These are phyloP conservation scores for Sesia apiformis DNA, from an alignment of 2,888 invertebrate species.

Conservation along the genomic window DNA sequence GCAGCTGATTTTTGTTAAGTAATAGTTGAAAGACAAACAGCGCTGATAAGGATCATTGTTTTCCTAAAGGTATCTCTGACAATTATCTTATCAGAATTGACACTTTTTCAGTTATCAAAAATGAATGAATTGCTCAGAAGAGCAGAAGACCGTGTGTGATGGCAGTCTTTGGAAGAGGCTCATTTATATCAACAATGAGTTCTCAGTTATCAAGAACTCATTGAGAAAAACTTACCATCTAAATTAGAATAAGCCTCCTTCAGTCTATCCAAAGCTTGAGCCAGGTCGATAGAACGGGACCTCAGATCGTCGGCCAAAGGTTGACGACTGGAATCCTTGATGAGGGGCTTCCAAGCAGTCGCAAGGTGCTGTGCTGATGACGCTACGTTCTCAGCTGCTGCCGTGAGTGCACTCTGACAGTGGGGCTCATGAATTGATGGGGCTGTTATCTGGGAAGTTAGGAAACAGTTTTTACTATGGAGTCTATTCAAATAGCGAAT, in stretches of 20 bases:
- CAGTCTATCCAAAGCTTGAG: slow-evolving; percentile 37
- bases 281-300: slow-evolving; percentile 24
- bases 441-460: slow-evolving; percentile 32
- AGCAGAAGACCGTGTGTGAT: too few relatives aligned
- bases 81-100: too few relatives aligned
- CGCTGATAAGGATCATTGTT: too few relatives aligned
- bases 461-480: neutral
- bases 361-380: slow-evolving; percentile 29
- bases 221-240: slow-evolving; percentile 11
- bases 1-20: too few relatives aligned
- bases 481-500: too few relatives aligned
- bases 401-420: slow-evolving; percentile 49
- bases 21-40: too few relatives aligned
- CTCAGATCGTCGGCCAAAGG: slow-evolving; percentile 20
- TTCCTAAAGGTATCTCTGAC: too few relatives aligned
- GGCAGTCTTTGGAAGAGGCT: too few relatives aligned
- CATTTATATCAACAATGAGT: too few relatives aligned
- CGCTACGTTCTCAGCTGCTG: slow-evolving; percentile 30
- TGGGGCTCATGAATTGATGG: slow-evolving; percentile 47
- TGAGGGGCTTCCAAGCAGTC: slow-evolving; percentile 25
- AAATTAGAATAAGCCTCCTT: slow-evolving; percentile 25
- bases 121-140: too few relatives aligned
- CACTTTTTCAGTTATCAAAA: too few relatives aligned
- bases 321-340: slow-evolving; percentile 22
- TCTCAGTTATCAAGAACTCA: neutral